These are phyloP conservation scores for Pterostichus madidus DNA, from an alignment of 2,888 invertebrate species.

Conservation along the genomic window DNA sequence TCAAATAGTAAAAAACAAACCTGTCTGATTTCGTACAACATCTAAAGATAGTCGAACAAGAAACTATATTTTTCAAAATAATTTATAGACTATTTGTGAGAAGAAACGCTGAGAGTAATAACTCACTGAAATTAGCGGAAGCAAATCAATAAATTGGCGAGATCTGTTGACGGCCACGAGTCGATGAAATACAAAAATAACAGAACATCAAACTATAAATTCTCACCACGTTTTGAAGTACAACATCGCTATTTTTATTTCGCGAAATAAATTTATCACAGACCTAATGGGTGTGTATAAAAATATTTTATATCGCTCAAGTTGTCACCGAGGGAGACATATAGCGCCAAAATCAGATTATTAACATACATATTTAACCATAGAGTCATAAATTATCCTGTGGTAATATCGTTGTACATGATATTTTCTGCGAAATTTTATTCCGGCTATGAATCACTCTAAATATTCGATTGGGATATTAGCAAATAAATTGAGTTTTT, in stretches of 20 bases:
- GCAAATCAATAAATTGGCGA: slow-evolving; percentile 44
- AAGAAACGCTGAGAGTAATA: slow-evolving; percentile 15
- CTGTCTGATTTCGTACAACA: too few species aligned
- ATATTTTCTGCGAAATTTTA: too few species aligned
- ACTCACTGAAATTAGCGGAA: slow-evolving; percentile 39
- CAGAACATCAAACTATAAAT: slow-evolving; percentile 41
- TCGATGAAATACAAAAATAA: slow-evolving; percentile 44
- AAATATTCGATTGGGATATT: too few species aligned
- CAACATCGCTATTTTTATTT: slow-evolving; percentile 35
- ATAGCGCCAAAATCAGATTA: slow-evolving; percentile 2
- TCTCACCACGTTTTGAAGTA: slow-evolving; percentile 26
- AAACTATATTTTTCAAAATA: slow-evolving; percentile 28
- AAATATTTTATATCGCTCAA: slow-evolving; percentile 19
- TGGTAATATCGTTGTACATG: too few species aligned
- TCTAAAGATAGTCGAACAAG: not conserved
- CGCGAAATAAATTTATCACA: slow-evolving; percentile 32
- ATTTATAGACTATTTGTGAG: slow-evolving; percentile 10
- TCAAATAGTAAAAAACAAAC: too few species aligned
- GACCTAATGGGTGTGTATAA: slow-evolving; percentile 3
- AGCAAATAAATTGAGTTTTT: too few species aligned
- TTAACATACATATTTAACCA: not conserved
- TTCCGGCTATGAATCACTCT: too few species aligned
- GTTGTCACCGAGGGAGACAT: not conserved
- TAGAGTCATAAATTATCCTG: too few species aligned
- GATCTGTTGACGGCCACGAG: slow-evolving; percentile 30